phyloP scores from a whole-genome alignment of 2,888 invertebrate genomes.

The Sesia apiformis region DNA sequence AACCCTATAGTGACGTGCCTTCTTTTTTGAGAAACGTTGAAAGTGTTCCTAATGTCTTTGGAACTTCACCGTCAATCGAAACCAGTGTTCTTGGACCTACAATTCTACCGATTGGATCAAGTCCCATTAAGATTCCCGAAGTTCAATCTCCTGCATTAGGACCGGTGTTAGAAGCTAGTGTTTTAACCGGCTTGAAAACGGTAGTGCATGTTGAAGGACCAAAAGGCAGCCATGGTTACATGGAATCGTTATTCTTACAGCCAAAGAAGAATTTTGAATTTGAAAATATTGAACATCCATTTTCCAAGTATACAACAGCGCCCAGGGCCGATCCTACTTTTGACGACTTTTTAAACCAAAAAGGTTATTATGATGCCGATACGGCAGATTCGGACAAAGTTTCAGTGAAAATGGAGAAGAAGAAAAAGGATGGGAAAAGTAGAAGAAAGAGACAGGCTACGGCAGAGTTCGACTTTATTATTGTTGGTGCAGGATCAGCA shows the following conservation, averaged over 20 bases:
- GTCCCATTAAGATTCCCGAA: conserved; percentile 9
- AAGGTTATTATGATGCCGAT: conserved; percentile 27
- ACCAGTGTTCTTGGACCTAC: conserved; percentile 5
- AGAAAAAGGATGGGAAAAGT: conserved; percentile 13
- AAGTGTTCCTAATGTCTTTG: conserved; percentile 1
- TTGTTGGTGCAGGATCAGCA: conserved; percentile 80
- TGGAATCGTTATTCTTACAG: conserved; percentile 26
- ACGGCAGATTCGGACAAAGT: conserved; percentile 25
- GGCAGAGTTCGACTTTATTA: conserved; percentile 75
- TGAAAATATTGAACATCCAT: conserved; percentile 14
- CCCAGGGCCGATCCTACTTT: conserved; percentile 19
- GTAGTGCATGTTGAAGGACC: conserved; percentile 26
- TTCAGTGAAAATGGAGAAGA: conserved; percentile 11
- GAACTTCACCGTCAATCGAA: conserved; percentile 6
- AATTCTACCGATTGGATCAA: conserved; percentile 13
- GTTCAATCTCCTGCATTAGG: conserved; percentile 11
- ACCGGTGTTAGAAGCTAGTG: conserved; percentile 16
- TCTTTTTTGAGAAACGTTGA: background rate
- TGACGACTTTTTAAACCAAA: conserved; percentile 9
- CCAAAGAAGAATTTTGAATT: conserved; percentile 20
- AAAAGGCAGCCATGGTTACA: conserved; percentile 23
- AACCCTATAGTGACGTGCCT: conserved; percentile 1
- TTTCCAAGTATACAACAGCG: conserved; percentile 11
- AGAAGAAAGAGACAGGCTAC: conserved; percentile 31
- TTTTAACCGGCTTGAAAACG: conserved; percentile 18